phyloP scores from a whole-genome alignment of 2,113 vertebrate genomes.

The Tichodroma muraria region DNA sequence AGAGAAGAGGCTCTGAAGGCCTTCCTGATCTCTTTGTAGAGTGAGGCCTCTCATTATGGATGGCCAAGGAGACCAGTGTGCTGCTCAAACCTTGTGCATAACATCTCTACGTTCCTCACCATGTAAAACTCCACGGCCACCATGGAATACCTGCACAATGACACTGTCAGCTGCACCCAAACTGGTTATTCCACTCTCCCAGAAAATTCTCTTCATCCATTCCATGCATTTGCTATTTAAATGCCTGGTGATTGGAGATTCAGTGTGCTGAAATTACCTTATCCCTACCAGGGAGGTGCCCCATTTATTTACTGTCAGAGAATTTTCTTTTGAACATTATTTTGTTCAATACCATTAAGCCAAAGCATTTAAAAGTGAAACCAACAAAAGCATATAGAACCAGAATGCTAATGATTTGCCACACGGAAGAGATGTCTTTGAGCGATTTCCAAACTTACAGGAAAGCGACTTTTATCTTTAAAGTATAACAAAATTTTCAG shows the following conservation, averaged over 20 bases:
- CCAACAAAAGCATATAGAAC: background rate
- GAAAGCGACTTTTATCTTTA: background rate
- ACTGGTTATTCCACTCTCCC: background rate
- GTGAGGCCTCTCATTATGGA: background rate
- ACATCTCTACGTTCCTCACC: background rate
- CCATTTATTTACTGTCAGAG: background rate
- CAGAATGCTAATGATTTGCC: background rate
- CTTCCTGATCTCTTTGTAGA: background rate
- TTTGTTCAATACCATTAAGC: background rate
- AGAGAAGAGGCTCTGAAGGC: background rate
- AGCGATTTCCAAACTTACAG: background rate
- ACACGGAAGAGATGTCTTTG: background rate
- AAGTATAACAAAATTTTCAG: background rate
- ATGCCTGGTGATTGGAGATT: background rate
- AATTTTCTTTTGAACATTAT: background rate
- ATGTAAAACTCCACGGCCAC: background rate
- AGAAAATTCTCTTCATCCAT: background rate
- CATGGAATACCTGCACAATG: background rate
- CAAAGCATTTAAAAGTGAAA: background rate
- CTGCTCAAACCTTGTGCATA: background rate
- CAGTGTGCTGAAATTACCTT: background rate
- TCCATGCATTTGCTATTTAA: background rate
- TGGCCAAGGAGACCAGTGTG: background rate
- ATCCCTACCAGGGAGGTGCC: background rate
- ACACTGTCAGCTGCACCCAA: background rate